Conservation (phyloP, 2,888 invertebrate genomes). For the Xestia rhomboidea region DNA sequence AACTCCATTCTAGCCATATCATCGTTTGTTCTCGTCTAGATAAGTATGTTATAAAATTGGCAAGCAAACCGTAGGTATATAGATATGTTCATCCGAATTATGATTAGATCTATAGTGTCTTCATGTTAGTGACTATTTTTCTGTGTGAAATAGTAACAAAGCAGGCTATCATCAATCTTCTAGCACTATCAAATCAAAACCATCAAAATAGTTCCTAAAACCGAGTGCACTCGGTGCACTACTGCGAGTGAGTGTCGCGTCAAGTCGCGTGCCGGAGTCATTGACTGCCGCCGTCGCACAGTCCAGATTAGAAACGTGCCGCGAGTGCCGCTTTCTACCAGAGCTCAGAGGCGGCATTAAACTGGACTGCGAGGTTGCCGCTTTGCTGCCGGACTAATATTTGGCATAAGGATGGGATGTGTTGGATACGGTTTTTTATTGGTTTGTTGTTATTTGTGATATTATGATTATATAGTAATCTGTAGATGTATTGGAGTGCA, state of each 20-base stretch:
- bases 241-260: conserved; percentile 68
- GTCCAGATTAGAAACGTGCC: conserved; percentile 89
- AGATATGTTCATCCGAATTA: conserved; percentile 9
- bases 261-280: conserved; percentile 82
- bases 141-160: conserved; percentile 46
- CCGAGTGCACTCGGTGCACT: conserved; percentile 32
- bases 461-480: neutral
- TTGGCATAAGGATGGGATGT: conserved; percentile 51
- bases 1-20: neutral
- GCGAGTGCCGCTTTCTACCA: conserved; percentile 88
- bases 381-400: conserved; percentile 66
- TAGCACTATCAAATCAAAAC: conserved; percentile 10
- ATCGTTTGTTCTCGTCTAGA: neutral
- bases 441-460: conserved; percentile 18
- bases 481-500: neutral
- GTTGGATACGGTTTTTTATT: conserved; percentile 4
- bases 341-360: conserved; percentile 78
- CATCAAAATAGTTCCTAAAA: conserved; percentile 20
- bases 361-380: conserved; percentile 84
- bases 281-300: conserved; percentile 81
- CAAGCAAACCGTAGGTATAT: neutral
- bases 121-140: conserved; percentile 18
- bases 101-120: conserved; percentile 26
- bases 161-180: neutral
- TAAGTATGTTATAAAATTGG: neutral